phyloP scores from a whole-genome alignment of 1,140 invertebrate species.

The Halotydeus destructor region DNA sequence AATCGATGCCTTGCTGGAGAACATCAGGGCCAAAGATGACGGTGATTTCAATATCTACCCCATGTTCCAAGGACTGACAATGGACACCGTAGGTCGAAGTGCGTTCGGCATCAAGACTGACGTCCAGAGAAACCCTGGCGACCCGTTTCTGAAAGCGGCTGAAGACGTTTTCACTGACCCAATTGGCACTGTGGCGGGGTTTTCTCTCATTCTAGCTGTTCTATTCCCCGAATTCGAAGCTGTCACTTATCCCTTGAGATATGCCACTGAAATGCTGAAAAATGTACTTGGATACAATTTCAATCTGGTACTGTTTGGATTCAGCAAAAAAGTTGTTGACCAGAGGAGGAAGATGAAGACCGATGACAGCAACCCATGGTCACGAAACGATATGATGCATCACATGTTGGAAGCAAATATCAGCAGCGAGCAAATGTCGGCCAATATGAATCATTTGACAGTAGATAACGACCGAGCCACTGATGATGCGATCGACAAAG shows the following conservation, averaged over 20 bases:
- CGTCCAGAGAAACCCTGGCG: constrained; percentile 7
- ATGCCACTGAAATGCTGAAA: neutral
- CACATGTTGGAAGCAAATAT: constrained; percentile 5
- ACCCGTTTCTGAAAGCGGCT: constrained; percentile 11
- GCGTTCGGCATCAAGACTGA: constrained; percentile 25
- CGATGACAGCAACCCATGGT: neutral
- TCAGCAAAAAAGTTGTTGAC: constrained; percentile 1
- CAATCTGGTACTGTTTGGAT: neutral
- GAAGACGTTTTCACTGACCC: constrained; percentile 9
- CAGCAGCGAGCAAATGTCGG: neutral
- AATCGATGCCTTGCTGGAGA: constrained; percentile 19
- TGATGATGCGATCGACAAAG: too few relatives aligned
- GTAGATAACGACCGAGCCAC: neutral
- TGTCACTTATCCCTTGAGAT: constrained; percentile 6
- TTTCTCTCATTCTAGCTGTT: neutral
- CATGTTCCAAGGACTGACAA: constrained; percentile 28
- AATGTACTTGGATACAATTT: neutral
- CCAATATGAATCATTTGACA: neutral
- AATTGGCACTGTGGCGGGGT: neutral
- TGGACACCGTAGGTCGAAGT: constrained; percentile 30
- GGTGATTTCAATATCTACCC: constrained; percentile 21
- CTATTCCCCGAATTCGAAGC: constrained; percentile 8
- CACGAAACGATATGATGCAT: constrained; percentile 9
- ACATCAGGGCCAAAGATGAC: constrained; percentile 14
- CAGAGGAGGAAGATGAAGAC: too few relatives aligned